phyloP scores from a whole-genome alignment of 2,888 invertebrate species.

The Polietes domitor region DNA sequence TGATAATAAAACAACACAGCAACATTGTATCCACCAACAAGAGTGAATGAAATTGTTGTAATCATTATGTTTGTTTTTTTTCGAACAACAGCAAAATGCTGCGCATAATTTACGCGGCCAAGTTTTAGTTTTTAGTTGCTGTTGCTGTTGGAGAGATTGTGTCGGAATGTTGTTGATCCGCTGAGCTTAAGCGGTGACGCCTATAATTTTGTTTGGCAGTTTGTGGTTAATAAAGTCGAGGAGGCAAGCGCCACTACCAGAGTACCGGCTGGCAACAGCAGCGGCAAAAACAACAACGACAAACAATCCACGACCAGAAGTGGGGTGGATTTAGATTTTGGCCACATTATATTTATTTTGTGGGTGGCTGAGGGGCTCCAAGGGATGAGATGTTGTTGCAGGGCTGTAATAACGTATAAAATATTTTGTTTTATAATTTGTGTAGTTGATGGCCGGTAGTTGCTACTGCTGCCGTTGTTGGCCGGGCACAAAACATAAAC shows the following conservation, averaged over 20 bases:
- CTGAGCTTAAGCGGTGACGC: conserved; percentile 74
- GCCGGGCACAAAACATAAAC: conserved; percentile 51
- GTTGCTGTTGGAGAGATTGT: conserved; percentile 27
- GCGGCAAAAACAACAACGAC: neutral
- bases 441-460: conserved; percentile 48
- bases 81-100: conserved; percentile 47
- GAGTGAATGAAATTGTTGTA: conserved; percentile 42
- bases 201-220: conserved; percentile 72
- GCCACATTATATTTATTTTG: conserved; percentile 14
- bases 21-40: conserved; percentile 2
- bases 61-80: conserved; percentile 50
- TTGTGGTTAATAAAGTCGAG: conserved; percentile 65
- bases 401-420: conserved; percentile 40
- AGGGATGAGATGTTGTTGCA: neutral
- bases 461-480: conserved; percentile 17
- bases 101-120: conserved; percentile 65
- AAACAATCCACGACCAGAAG: conserved; percentile 23
- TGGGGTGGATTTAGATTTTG: conserved; percentile 60
- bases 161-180: conserved; percentile 71
- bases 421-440: conserved; percentile 66
- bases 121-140: conserved; percentile 46
- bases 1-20: conserved; percentile 30
- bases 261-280: neutral
- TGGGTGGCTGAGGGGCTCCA: conserved; percentile 7
- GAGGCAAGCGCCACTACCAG: neutral